Evolutionary conservation across 1,140 invertebrate species (phyloP), one percentile per base, ranked within the genome.

Genomic region (Sesamia nonagrioides): DNA sequence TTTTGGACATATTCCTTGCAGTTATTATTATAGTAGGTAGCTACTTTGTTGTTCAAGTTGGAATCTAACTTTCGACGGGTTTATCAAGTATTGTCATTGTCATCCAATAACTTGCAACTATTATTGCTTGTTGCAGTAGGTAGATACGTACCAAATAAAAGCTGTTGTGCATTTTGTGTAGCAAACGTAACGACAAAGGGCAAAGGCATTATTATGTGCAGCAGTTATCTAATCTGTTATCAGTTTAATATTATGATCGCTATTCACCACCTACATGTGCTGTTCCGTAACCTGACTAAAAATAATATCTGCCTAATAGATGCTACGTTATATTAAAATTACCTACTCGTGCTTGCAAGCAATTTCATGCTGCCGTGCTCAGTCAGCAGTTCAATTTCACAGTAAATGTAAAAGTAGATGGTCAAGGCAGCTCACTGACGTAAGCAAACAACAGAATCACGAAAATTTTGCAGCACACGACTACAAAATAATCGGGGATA

Each of bases 221-320:
- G 82, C 76, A 33, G 84, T 89, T 92, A 94, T 94, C 92, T 94
- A 83, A 94, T 93, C 91, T 82, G 81, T 86, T 94, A 94, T 93
- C 91, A 87, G 87, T 83, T 84, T 86, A 92, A 92, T 94, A 94
- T 79, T 82, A 82, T 92, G 86, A 90, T 88, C 89, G 89, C 86
- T 88, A 90, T 90, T 86, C 85, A 83, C 84, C 86, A 86, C 86
- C 87, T 85, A 88, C 89, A 81, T 83, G 84, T 85, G 82, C 74
- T 84, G 84, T 77, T 79, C 71, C 82, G 73, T 76, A 79, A 72
- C 76, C 72, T 78, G 63, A 75, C 66, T 52, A 78, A 78, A 78
- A 77, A 74, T 74, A 78, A 79, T 77, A 77, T 77, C 58, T 8
- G 66, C 33, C 71, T 48, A 77, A 63, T 42, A 74, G 71, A 69